Base-by-base conservation (phyloP, 1,140 invertebrate genomes). In the Lordiphosa stackelbergi region DNA sequence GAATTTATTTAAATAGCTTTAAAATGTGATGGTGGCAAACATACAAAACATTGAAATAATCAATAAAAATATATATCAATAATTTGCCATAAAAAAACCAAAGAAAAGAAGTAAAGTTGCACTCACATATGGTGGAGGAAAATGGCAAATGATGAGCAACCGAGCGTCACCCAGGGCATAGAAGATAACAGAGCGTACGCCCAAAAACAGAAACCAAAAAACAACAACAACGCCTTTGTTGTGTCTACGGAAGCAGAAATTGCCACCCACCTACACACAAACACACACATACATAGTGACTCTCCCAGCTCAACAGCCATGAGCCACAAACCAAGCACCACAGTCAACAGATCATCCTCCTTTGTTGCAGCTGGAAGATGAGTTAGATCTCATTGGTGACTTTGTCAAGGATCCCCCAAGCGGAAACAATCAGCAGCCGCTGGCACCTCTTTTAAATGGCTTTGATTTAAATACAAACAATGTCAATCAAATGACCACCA, bases 351-450 rank as follows among this genome's bases (percentile, higher is more conserved):
- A 77, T 24, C 22, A 24, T 6, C 66, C 69, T 40, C 73, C 79
- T 6, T 41, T 86, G 53, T 56, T 86, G 11, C 79, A 86, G 60
- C 61, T 86, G 28, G 85, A 86, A 51, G 79, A 86, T 64, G 75
- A 79, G 37, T 58, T 75, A 41, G 85, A 86, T 46, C 65, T 86
- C 19, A 86, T 86, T 35, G 83, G 79, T 13, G 78, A 77, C 31
- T 83, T 78, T 55, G 61, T 69, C 5, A 86, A 86, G 22, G 61
- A 73, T 31, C 69, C 61, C 61, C 5, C 59, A 47, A 57, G 28
- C 54, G 37, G 38, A 61, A 59, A 48, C 63, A 37, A 52, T 31
- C 9, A 52, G 6, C 36, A 37, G 7, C 55, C 65, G 31, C 45
- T 70, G 55, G 16, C 51, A 1, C 59, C 72, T n/a, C 68, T 71